Percentiles rank a stretch among this genome's conserved stretches.
These are phyloP conservation scores for Pentalonia nigronervosa DNA, from an alignment of 1,140 invertebrate species.

Conservation along the genomic window DNA sequence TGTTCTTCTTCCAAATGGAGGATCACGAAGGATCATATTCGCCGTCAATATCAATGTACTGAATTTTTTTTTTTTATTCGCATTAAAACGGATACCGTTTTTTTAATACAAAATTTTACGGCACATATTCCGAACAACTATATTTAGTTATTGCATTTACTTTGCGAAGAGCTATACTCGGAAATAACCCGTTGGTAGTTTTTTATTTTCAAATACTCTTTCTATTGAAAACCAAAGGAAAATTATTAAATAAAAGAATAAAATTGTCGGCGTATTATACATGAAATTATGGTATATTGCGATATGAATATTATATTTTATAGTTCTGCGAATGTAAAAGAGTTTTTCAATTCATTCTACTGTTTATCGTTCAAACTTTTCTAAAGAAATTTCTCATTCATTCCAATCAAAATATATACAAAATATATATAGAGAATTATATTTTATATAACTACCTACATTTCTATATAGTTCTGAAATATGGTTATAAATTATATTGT, in stretches of 20 bases:
- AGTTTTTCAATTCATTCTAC: neutral
- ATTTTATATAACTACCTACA: neutral
- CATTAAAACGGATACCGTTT: neutral
- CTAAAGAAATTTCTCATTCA: neutral
- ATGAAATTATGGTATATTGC: neutral
- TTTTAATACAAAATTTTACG: neutral
- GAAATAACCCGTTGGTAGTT: neutral
- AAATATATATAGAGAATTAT: neutral
- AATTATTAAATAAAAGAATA: conserved; percentile 27
- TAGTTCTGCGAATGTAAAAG: neutral
- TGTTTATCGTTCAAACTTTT: neutral
- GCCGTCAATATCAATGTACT: neutral
- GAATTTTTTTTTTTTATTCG: conserved; percentile 13
- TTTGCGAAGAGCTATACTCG: neutral
- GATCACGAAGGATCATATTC: neutral
- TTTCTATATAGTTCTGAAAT: neutral
- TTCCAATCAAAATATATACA: conserved; percentile 3
- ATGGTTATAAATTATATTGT: neutral
- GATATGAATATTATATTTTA: neutral
- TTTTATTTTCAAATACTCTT: neutral
- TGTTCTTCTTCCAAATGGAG: neutral
- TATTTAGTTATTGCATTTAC: neutral
- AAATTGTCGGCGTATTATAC: neutral
- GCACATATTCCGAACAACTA: neutral
- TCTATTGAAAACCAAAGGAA: neutral